Base-by-base conservation (phyloP, 2,797 vertebrate species). In the Adrianichthys oophorus region DNA sequence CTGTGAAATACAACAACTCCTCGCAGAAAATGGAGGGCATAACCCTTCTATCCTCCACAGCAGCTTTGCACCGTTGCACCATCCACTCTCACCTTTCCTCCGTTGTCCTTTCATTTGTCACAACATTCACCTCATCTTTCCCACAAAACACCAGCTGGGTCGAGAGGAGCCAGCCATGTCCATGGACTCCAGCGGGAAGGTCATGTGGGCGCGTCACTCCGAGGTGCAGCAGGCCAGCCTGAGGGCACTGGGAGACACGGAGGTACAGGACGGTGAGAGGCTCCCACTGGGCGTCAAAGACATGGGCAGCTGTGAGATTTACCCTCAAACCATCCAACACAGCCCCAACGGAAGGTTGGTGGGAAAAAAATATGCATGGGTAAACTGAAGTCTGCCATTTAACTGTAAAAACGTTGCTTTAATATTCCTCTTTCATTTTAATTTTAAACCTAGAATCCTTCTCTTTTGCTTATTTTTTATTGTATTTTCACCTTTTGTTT, bases 251-350 rank as follows among this genome's bases (percentile, higher is more conserved):
- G 97, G 96, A 1, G 97, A 99, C 62, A 83, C 97, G 0, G 97
- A 99, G 84, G 98, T 97, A 74, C 97, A 98, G 86, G 97, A 99
- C 2, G 97, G 97, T 58, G 97, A 99, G 83, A 93, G 97, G 71
- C 81, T 98, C 47, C 96, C 97, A 0, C 82, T 98, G 77, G 97
- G 96, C 43, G 97, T 99, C n/a, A 99, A 99, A 87, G 97, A 99
- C 72, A 98, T 99, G 97, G 97, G 97, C 62, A 99, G 97, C 86
- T 98, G 97, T 89, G 97, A 99, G 87, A 98, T 98, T 79, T 99
- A 99, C 78, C 97, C 97, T 52, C 97, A 99, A 84, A 98, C 96
- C 21, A 98, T 99, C 80, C 97, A 97, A 68, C 97, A 99, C 82
- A 99, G 98, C 72, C 97, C 97, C 1, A 99, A 98, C 19, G 97